phyloP scores from a whole-genome alignment of 2,797 vertebrate species.

The Anguilla obscura region DNA sequence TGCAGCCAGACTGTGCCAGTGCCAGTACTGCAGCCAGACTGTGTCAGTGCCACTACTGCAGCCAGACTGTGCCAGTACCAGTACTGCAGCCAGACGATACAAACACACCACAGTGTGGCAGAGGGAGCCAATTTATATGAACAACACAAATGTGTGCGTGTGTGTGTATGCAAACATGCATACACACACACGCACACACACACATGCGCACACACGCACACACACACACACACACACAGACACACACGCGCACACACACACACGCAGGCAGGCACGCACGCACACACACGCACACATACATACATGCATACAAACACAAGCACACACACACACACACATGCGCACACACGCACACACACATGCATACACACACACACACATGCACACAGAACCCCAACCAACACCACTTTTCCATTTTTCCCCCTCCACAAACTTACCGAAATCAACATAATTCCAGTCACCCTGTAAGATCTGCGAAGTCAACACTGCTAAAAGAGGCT shows the following conservation, averaged over 20 bases:
- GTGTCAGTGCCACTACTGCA: no score
- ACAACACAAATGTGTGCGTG: neutral
- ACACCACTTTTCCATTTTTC: conserved; percentile 20
- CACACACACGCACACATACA: neutral
- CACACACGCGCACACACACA: no score
- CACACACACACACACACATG: no score
- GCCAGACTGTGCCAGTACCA: no score
- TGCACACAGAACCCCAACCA: neutral
- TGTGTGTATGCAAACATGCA: no score
- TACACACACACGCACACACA: neutral
- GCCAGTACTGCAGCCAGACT: no score
- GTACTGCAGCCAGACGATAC: neutral
- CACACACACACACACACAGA: no score
- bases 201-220: no score
- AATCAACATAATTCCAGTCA: conserved; percentile 36
- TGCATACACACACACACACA: neutral
- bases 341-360: no score
- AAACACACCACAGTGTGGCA: neutral
- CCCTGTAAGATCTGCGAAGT: conserved; percentile 50
- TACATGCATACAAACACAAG: no score
- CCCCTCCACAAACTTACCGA: conserved; percentile 21
- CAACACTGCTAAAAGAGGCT: conserved; percentile 46
- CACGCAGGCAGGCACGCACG: neutral
- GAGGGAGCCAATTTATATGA: neutral
- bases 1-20: no score